phyloP scores from a whole-genome alignment of 2,888 invertebrate species.

The Oscheius sp. region DNA sequence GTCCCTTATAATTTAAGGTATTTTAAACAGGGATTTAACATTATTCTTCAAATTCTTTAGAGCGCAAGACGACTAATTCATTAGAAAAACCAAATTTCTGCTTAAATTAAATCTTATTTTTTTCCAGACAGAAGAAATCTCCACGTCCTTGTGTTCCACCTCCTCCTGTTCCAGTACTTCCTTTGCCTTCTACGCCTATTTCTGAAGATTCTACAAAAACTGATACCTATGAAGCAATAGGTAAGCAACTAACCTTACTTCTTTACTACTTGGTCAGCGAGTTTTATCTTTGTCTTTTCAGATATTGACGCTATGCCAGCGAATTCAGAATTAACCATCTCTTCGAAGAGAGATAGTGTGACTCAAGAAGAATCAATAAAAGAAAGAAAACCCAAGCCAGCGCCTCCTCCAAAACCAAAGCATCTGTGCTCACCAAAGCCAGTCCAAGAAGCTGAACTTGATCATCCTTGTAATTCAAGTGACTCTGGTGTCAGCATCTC shows the following conservation, averaged over 20 bases:
- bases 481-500: slow-evolving; percentile 17
- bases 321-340: too few species aligned
- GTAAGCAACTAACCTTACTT: not conserved
- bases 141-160: slow-evolving; percentile 36
- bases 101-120: not conserved
- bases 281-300: too few species aligned
- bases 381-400: slow-evolving; percentile 15
- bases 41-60: too few species aligned
- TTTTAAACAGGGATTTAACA: too few species aligned
- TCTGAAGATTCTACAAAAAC: not conserved
- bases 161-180: slow-evolving; percentile 26
- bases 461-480: not conserved
- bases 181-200: not conserved
- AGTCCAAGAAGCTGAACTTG: not conserved
- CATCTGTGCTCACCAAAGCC: slow-evolving; percentile 21
- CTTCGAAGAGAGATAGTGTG: not conserved
- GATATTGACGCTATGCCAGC: not conserved
- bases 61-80: too few species aligned
- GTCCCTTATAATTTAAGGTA: too few species aligned
- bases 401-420: slow-evolving; percentile 32
- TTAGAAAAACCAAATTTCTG: too few species aligned
- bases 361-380: not conserved
- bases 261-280: too few species aligned
- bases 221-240: not conserved
- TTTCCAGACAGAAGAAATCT: slow-evolving; percentile 21